Percentiles rank a stretch among this genome's conserved stretches.
These are phyloP conservation scores for Polylopha cassiicola DNA, from an alignment of 2,888 invertebrate genomes.

Conservation along the genomic window DNA sequence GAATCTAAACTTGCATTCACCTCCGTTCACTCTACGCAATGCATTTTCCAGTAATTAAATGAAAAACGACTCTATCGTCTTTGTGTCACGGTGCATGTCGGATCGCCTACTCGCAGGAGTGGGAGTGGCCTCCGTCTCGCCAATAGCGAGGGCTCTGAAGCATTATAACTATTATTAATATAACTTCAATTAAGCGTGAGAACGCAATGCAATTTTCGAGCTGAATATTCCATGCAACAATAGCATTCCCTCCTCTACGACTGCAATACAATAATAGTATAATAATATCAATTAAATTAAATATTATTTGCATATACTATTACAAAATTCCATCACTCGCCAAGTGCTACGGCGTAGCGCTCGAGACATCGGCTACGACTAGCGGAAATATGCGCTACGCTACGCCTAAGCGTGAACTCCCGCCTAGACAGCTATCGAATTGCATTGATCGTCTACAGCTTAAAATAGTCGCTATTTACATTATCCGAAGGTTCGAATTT, in stretches of 20 bases:
- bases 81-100: no score
- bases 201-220: slow-evolving; percentile 12
- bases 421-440: slow-evolving; percentile 3
- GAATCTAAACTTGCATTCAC: no score
- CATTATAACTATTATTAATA: slow-evolving; percentile 12
- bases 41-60: no score
- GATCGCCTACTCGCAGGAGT: no score
- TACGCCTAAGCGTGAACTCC: slow-evolving; percentile 6
- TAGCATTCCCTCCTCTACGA: neutral
- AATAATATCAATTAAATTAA: slow-evolving; percentile 13
- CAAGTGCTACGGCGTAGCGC: slow-evolving; percentile 2
- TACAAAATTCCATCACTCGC: slow-evolving; percentile 5
- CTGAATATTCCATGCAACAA: neutral
- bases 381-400: no score
- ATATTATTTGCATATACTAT: slow-evolving; percentile 13
- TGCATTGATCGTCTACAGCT: slow-evolving; percentile 16
- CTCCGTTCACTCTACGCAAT: slow-evolving; percentile 12
- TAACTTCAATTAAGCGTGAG: slow-evolving; percentile 11
- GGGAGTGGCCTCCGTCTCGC: no score
- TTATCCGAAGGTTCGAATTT: slow-evolving; percentile 12
- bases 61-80: no score
- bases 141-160: slow-evolving; percentile 6
- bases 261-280: slow-evolving; percentile 19
- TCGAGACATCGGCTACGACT: neutral
- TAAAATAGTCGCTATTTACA: slow-evolving; percentile 19